Base-by-base conservation (phyloP, 1,140 invertebrate species). In the Drosophila busckii region DNA sequence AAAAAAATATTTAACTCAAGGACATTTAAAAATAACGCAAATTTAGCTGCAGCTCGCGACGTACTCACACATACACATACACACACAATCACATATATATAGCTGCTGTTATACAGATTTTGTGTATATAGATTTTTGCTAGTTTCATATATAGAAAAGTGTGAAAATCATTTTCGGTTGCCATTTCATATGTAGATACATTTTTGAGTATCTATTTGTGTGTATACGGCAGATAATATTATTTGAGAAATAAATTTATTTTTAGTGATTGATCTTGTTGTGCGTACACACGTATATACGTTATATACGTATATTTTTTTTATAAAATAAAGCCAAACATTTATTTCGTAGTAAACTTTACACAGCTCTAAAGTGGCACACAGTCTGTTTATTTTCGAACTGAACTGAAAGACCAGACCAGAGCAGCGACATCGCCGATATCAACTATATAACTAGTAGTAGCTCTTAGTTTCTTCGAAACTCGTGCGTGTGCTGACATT, bases 1-100 rank as follows among this genome's bases (percentile, higher is more conserved):
- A 25, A 59, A 38, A 49, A 49, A 50, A 49, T 66, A 85, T 83
- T 62, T 31, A 70, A 71, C 78, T 86, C 84, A 86, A 86, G 84
- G 84, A 86, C 84, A 86, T 73, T 86, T 86, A 86, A 63, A 86
- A 86, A 86, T 86, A 86, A 76, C 65, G 37, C 31, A 68, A 75
- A 82, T 64, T 65, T 82, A 82, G 70, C 75, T 82, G 70, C 60
- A 70, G 34, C 45, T 54, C 41, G 44, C 44, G 29, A 23, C 37
- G 35, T 20, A 31, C 16, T 48, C 15, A 56, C 31, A 62, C 17
- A 54, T 12, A 37, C 28, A 19, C 23, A 40, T 31, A 48, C 35
- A 20, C 5, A 54, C 5, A 52, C 16, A 20, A 9, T 35, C 20
- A 23, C 8, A 13, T n/a, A 23, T 15, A 50, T 4, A 41, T 4